A percentile compares a stretch with the other conserved stretches of the same genome.
Conservation (phyloP, 2,113 vertebrate species). For the Oophaga pumilio region DNA sequence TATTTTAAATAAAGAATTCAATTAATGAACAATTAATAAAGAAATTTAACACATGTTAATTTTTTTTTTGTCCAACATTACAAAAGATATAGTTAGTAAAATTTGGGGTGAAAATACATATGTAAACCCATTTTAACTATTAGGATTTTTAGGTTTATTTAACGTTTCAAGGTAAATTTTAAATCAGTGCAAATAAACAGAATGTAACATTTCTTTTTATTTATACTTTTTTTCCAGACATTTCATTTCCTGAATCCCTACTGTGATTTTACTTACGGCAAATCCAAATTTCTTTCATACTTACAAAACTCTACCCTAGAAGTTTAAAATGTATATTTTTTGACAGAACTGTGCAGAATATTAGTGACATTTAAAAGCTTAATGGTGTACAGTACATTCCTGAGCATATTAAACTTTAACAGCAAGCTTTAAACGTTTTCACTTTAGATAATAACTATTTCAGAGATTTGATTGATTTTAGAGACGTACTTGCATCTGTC, state of each 20-base stretch:
- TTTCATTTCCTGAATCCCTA: not conserved
- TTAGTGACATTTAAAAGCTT: not conserved
- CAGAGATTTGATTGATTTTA: slow-evolving; percentile 4
- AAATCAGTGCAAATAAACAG: not conserved
- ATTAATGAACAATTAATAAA: not conserved
- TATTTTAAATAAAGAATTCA: no score
- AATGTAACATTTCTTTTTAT: no score
- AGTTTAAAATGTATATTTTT: not conserved
- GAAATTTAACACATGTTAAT: not conserved
- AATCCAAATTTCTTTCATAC: not conserved
- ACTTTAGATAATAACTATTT: not conserved
- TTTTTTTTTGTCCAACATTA: not conserved
- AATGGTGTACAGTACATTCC: not conserved
- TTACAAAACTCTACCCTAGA: not conserved
- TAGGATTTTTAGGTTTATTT: not conserved
- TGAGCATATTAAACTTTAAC: not conserved
- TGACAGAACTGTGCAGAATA: not conserved
- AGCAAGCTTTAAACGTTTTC: not conserved
- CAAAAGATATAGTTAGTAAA: not conserved
- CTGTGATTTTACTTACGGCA: slow-evolving; percentile 1
- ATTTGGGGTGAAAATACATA: not conserved
- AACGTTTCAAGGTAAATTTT: not conserved
- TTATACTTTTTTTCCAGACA: not conserved
- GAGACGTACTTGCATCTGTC: not conserved
- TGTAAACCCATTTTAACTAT: not conserved